These are phyloP conservation scores for Amphiduros pacificus DNA, from an alignment of 2,888 invertebrate genomes.

Conservation along the genomic window DNA sequence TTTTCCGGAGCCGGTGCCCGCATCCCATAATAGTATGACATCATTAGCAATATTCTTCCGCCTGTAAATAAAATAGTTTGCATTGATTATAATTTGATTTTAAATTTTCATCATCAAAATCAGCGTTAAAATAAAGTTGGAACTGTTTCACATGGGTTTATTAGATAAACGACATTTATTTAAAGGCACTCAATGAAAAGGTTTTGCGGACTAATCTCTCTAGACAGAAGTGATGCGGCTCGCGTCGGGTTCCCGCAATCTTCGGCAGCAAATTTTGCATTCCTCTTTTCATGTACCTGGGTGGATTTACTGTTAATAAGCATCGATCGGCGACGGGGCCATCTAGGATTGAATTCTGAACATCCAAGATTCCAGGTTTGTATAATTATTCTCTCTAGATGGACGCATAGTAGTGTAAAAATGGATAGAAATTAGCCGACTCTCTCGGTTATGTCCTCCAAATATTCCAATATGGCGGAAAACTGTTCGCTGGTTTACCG, in stretches of 20 bases:
- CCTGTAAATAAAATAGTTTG: not conserved
- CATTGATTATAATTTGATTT: not conserved
- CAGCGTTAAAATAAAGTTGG: not conserved
- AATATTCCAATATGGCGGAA: conserved; percentile 21
- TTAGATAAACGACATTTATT: not conserved
- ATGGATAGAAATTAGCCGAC: not conserved
- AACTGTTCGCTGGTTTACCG: not conserved
- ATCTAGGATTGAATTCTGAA: conserved; percentile 7
- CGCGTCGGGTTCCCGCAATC: conserved; percentile 46
- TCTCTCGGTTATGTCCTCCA: conserved; percentile 1
- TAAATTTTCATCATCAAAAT: not conserved
- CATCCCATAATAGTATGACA: conserved; percentile 26
- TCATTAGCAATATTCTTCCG: conserved; percentile 17
- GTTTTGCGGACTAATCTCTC: not conserved
- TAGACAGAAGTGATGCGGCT: conserved; percentile 33
- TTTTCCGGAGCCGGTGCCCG: conserved; percentile 4
- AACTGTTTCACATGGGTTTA: not conserved
- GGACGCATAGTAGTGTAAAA: not conserved
- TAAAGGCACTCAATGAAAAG: not conserved
- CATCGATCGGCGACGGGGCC: not conserved
- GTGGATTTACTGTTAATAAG: conserved; percentile 17
- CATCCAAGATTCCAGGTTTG: conserved; percentile 19
- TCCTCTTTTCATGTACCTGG: conserved; percentile 20
- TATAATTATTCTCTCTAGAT: not conserved
- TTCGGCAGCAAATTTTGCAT: conserved; percentile 33